Percentiles rank a stretch among this genome's conserved stretches.
Evolutionary conservation across 2,888 invertebrate species (phyloP).

Genomic region (Chesias legatella): DNA sequence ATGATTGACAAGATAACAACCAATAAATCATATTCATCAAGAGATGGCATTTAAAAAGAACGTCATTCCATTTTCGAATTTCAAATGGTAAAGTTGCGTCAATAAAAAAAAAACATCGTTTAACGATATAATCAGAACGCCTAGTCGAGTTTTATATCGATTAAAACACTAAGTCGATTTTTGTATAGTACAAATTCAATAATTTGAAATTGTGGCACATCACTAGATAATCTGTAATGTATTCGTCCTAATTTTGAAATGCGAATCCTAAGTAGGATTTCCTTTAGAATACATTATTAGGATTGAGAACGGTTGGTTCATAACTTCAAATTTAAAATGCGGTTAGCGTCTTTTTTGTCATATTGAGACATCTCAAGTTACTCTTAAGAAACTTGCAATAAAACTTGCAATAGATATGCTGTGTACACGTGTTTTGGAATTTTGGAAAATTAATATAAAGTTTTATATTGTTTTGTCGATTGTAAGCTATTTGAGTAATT

Average conservation of each 20-base stretch:
- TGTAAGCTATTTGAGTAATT: too few species aligned
- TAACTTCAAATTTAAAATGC: too few species aligned
- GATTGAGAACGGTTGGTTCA: background rate
- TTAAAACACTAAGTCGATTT: too few species aligned
- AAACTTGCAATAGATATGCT: too few species aligned
- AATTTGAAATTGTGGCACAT: conserved; percentile 29
- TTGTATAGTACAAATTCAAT: too few species aligned
- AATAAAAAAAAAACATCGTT: conserved; percentile 21
- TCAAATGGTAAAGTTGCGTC: conserved; percentile 20
- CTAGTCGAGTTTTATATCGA: too few species aligned
- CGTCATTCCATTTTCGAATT: conserved; percentile 24
- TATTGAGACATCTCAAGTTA: too few species aligned
- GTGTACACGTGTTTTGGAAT: too few species aligned
- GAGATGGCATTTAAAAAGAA: conserved; percentile 22
- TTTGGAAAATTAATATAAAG: too few species aligned
- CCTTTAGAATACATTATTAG: conserved; percentile 26
- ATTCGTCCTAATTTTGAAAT: conserved; percentile 35
- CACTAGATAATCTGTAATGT: conserved; percentile 36
- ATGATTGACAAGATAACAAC: conserved; percentile 26
- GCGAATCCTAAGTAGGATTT: conserved; percentile 35
- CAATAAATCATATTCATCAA: conserved; percentile 20
- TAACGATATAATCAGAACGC: conserved; percentile 19
- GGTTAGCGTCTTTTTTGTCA: too few species aligned
- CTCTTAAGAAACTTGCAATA: too few species aligned
- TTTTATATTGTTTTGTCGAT: too few species aligned